Conservation (phyloP, 2,797 vertebrate genomes). For the Microctenopoma stevenorrisi region DNA sequence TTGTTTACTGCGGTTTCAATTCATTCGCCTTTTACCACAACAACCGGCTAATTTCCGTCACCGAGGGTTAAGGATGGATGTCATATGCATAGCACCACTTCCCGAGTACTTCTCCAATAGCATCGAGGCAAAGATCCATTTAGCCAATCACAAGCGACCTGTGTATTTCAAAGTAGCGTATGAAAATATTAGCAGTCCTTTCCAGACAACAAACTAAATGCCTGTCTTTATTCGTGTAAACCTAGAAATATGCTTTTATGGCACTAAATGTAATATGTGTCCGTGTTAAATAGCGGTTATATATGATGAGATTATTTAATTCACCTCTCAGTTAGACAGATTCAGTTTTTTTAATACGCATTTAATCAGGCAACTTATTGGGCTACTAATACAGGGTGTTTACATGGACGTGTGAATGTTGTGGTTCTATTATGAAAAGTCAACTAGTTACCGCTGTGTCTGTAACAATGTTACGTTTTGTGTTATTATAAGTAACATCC, state of each 20-base stretch:
- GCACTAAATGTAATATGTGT: fast-evolving
- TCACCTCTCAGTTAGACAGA: fast-evolving
- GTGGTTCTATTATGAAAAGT: background rate
- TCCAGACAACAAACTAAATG: background rate
- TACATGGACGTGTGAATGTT: background rate
- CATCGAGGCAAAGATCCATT: background rate
- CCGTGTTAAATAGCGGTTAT: fast-evolving
- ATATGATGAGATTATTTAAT: fast-evolving
- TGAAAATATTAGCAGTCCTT: conserved; percentile 30
- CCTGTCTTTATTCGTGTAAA: background rate
- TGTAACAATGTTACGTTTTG: background rate
- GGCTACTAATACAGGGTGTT: conserved; percentile 29
- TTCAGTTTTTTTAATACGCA: background rate
- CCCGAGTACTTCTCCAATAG: conserved; percentile 39
- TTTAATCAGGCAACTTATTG: conserved; percentile 55
- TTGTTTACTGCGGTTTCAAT: fast-evolving
- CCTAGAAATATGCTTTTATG: fast-evolving
- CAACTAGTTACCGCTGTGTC: background rate
- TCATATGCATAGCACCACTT: background rate
- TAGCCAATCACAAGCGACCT: conserved; percentile 42
- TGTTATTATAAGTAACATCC: fast-evolving
- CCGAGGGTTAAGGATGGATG: background rate
- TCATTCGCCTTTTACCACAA: background rate
- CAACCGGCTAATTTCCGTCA: background rate
- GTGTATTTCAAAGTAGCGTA: conserved; percentile 45